These are phyloP conservation scores for Lydus trimaculatus DNA, from an alignment of 2,888 invertebrate genomes.

Conservation along the genomic window DNA sequence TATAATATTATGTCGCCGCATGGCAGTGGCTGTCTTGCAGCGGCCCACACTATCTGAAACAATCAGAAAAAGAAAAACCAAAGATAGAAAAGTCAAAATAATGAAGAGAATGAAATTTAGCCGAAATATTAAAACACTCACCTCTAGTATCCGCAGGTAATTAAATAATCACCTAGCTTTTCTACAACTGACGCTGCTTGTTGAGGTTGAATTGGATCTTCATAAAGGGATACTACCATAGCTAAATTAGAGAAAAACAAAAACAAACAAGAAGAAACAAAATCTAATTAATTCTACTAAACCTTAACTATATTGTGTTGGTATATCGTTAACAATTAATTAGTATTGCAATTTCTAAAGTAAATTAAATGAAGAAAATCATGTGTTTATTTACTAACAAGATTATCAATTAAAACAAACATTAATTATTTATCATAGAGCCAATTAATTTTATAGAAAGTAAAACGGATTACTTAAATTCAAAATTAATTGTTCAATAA, in stretches of 20 bases:
- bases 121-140: no score
- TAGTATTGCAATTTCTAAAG: no score
- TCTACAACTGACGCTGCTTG: constrained; percentile 96
- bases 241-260: constrained; percentile 67
- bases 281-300: neutral
- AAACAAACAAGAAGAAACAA: neutral
- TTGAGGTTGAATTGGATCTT: constrained; percentile 96
- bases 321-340: neutral
- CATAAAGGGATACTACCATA: constrained; percentile 92
- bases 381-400: neutral
- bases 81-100: no score
- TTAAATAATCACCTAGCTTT: constrained; percentile 97
- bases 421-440: neutral
- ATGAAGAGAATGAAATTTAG: no score
- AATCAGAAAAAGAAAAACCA: constrained; percentile 46
- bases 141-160: constrained; percentile 95
- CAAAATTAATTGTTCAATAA: neutral
- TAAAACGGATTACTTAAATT: neutral
- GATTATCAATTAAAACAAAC: neutral
- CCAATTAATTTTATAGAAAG: neutral
- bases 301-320: no score
- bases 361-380: no score
- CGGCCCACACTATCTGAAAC: constrained; percentile 60
- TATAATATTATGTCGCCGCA: constrained; percentile 56
- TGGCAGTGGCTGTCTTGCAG: constrained; percentile 58